Conservation (phyloP, 2,113 vertebrate species). For the Hippolais icterina region DNA sequence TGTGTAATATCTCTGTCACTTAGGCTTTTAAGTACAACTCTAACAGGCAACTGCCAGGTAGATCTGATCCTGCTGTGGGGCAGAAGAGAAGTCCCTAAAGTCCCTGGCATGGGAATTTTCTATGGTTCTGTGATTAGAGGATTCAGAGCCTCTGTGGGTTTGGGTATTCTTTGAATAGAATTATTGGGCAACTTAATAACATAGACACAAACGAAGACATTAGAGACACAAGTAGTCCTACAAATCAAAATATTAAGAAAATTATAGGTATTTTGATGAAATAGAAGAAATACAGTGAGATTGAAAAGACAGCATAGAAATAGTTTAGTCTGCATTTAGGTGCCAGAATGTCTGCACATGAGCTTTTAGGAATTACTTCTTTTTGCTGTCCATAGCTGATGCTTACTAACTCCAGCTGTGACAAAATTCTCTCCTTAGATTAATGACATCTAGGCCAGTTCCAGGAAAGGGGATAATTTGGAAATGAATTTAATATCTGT, state of each 20-base stretch:
- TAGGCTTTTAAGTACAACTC: not conserved
- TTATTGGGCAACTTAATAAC: not conserved
- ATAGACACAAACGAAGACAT: not conserved
- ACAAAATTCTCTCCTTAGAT: slow-evolving; percentile 29
- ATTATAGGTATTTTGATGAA: not conserved
- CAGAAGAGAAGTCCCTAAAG: not conserved
- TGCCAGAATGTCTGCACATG: slow-evolving; percentile 43
- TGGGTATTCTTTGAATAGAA: not conserved
- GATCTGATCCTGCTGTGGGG: not conserved
- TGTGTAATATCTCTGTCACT: not conserved
- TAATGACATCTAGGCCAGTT: slow-evolving; percentile 13
- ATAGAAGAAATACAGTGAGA: not conserved
- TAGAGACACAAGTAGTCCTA: not conserved
- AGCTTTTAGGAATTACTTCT: not conserved
- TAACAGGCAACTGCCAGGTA: not conserved
- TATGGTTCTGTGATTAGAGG: not conserved
- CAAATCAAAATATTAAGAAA: not conserved
- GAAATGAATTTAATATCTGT: not conserved
- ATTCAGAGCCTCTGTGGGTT: not conserved
- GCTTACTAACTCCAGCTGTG: slow-evolving; percentile 38
- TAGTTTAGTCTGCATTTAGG: slow-evolving; percentile 3
- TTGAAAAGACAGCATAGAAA: not conserved
- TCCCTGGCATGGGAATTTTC: not conserved
- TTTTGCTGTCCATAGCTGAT: slow-evolving; percentile 23
- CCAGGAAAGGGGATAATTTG: not conserved